Evolutionary conservation across 2,888 invertebrate genomes (phyloP), one percentile per base, ranked within the genome.

Genomic region (Brachypalpus laphriformis): DNA sequence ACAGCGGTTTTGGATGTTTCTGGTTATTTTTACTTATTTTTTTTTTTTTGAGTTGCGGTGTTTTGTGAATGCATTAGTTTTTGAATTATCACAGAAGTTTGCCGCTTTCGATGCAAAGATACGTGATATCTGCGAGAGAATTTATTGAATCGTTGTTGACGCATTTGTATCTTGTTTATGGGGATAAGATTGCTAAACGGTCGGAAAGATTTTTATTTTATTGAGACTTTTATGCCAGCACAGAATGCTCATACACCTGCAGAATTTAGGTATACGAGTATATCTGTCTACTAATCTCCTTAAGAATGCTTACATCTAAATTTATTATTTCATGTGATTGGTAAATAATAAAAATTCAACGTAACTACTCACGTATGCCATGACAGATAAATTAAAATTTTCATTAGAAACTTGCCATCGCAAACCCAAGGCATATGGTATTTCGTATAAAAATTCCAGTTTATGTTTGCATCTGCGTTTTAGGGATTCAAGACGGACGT

Each of bases 81-180:
- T 75, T 85, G 85, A 85, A 76, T 85, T 81, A 85, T 85, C 85
- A 81, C 85, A 80, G 75, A 76, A 49, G 85, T 72, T 71, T 81
- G 71, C 85, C 85, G 85, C 75, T 54, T 54, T 80, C 57, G 68
- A 78, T 83, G 54, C 40, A 63, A 74, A 71, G 75, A 80, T 65
- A 56, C 34, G 25, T 3, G n/a, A 42, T 68, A 74, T 68, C 45
- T 18, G 34, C 16, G 20, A 66, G 14, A 34, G 37, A 71, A 85
- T 85, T 85, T 85, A 85, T 85, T 70, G 81, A 65, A 85, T 85
- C 25, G 28, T 51, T 70, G 57, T 74, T 75, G 80, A 80, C 49
- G 74, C 74, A 83, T 83, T 80, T 83, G 78, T 80, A 65, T 68
- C 45, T 83, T 70, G 83, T 83, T 83, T 83, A 83, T 80, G 83